Conservation (phyloP, 1,140 invertebrate genomes). For the Gryllus bimaculatus region DNA sequence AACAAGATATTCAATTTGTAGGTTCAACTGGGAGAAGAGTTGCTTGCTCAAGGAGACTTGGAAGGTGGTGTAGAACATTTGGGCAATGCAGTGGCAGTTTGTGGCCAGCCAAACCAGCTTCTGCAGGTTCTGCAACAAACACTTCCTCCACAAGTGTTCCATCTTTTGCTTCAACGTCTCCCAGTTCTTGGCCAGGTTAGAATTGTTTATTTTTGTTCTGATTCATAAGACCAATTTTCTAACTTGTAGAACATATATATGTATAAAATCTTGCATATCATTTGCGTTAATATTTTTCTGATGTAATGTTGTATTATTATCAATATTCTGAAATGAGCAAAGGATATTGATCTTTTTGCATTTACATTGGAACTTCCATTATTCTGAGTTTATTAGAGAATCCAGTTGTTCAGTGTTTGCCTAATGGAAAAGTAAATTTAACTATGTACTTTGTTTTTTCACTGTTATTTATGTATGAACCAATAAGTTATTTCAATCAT, state of each 20-base stretch:
- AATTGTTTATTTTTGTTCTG: background rate
- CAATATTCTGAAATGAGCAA: background rate
- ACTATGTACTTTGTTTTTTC: background rate
- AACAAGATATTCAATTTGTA: constrained; percentile 27
- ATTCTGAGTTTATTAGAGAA: background rate
- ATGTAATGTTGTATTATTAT: background rate
- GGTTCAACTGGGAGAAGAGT: constrained; percentile 83
- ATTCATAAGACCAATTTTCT: background rate
- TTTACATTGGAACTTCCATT: background rate
- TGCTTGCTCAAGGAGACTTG: constrained; percentile 73
- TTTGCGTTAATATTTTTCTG: background rate
- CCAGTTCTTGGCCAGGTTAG: constrained; percentile 51
- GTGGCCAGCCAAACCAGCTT: constrained; percentile 86
- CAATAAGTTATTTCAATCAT: background rate
- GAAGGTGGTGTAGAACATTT: constrained; percentile 90
- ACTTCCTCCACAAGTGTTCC: constrained; percentile 84
- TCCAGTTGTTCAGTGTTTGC: background rate
- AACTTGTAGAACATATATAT: background rate
- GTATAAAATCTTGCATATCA: background rate
- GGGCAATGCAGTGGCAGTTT: constrained; percentile 89
- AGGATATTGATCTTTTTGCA: background rate
- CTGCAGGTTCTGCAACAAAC: constrained; percentile 89
- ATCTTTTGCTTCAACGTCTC: constrained; percentile 72
- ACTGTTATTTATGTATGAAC: background rate
- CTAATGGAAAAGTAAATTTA: background rate